Evolutionary conservation across 2,888 invertebrate genomes (phyloP), one percentile per base, ranked within the genome.

Genomic region (Monoplex corrugatus): DNA sequence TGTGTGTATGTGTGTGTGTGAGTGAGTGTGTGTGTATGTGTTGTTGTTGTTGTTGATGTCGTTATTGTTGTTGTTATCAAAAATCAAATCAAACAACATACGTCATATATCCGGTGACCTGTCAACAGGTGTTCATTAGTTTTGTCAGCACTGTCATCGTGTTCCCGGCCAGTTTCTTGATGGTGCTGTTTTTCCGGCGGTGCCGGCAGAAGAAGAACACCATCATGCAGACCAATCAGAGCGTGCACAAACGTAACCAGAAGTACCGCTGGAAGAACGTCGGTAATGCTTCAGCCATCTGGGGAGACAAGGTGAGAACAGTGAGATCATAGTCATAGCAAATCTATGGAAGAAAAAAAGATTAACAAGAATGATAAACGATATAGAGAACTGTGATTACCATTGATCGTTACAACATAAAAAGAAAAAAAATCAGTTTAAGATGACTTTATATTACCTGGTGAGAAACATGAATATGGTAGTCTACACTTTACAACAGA

Each of bases 91-190:
- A n/a, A n/a, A n/a, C n/a, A n/a, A n/a, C n/a, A n/a, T n/a, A n/a
- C n/a, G n/a, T n/a, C n/a, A n/a, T n/a, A n/a, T n/a, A n/a, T n/a
- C n/a, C n/a, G n/a, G n/a, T n/a, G n/a, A n/a, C n/a, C n/a, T n/a
- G n/a, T n/a, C n/a, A n/a, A n/a, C 95, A 96, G 94, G 89, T 96
- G 2, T 96, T 94, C 90, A 94, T 96, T 89, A 95, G 95, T 87
- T 93, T 96, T 63, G 94, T 94, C 35, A 95, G 95, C 82, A 96
- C 96, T 5, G 88, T 94, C 87, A 95, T 96, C 84, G 96, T 96
- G 35, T 95, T 96, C 91, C 96, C 95, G 13, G 95, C 95, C 68
- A 95, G 93, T 91, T 93, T 96, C 89, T 89, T 95, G 82, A 92
- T 96, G 89, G 94, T 96, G 43, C 95, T 95, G 40, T 93, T 96